phyloP scores from a whole-genome alignment of 92 coral and sea anemone species.

The Virgularia gustaviana region DNA sequence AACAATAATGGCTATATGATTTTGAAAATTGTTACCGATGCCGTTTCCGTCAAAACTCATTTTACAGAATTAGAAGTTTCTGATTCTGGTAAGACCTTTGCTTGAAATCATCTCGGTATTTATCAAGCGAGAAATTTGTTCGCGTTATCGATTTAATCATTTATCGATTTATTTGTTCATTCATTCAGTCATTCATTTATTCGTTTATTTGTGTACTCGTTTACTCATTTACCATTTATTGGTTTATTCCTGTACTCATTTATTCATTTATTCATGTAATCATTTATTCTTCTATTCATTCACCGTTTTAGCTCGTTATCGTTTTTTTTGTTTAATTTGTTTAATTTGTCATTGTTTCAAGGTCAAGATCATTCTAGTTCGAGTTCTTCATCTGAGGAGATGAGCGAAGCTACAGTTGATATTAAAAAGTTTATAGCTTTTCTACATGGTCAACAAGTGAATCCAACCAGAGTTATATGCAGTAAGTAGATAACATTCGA shows the following conservation, averaged over 20 bases:
- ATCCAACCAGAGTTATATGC: conserved; percentile 85
- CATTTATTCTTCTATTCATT: too few relatives aligned
- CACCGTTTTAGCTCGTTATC: too few relatives aligned
- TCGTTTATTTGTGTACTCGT: too few relatives aligned
- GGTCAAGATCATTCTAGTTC: conserved; percentile 7
- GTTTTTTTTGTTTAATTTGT: too few relatives aligned
- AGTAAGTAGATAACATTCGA: conserved; percentile 73
- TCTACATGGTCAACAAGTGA: conserved; percentile 86
- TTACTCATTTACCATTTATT: too few relatives aligned
- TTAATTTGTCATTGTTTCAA: too few relatives aligned
- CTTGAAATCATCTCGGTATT: background rate
- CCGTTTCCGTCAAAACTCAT: conserved; percentile 81
- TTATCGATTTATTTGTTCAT: background rate
- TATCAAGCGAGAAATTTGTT: background rate
- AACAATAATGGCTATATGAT: conserved; percentile 88
- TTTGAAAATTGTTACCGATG: conserved; percentile 87
- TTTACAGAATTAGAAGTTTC: conserved; percentile 84
- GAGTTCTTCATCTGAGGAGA: conserved; percentile 50
- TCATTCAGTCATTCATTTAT: too few relatives aligned
- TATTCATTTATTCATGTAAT: too few relatives aligned
- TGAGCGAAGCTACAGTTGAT: conserved; percentile 93
- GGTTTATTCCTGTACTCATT: too few relatives aligned
- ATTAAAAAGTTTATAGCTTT: conserved; percentile 80
- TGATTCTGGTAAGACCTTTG: conserved; percentile 63
- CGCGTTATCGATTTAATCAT: background rate